Evolutionary conservation across 2,888 invertebrate species (phyloP).

Genomic region (Heliothis peltigera): DNA sequence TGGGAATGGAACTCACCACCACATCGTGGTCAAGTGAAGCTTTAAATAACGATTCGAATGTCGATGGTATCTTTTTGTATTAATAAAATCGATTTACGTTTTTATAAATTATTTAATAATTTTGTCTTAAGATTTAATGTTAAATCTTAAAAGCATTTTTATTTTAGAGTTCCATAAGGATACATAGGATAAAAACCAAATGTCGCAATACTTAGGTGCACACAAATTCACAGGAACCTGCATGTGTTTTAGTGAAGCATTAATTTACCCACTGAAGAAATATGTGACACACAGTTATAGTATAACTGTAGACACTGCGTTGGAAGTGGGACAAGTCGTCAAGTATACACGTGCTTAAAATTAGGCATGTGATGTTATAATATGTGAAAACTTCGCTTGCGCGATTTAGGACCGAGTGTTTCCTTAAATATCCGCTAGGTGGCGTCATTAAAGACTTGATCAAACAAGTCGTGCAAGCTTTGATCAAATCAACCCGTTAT

Average conservation of each 20-base stretch:
- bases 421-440: slow-evolving; percentile 23
- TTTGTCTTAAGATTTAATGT: no score
- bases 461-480: not conserved
- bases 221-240: slow-evolving; percentile 76
- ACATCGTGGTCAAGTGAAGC: not conserved
- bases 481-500: not conserved
- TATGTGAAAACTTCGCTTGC: slow-evolving; percentile 19
- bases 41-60: slow-evolving; percentile 38
- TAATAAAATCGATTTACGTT: not conserved
- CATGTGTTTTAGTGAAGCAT: slow-evolving; percentile 82
- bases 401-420: slow-evolving; percentile 18
- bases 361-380: slow-evolving; percentile 17
- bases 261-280: slow-evolving; percentile 73
- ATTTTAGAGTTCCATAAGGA: not conserved
- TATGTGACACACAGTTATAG: slow-evolving; percentile 68
- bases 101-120: no score
- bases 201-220: slow-evolving; percentile 82
- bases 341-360: not conserved
- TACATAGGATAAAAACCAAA: slow-evolving; percentile 33
- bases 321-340: slow-evolving; percentile 71
- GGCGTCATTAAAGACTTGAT: slow-evolving; percentile 32
- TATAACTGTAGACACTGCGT: slow-evolving; percentile 74
- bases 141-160: not conserved
- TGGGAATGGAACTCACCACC: slow-evolving; percentile 38
- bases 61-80: slow-evolving; percentile 33